A percentile compares a stretch with the other conserved stretches of the same genome.
phyloP scores from a whole-genome alignment of 2,797 vertebrate species.

The Sebastes dallii region DNA sequence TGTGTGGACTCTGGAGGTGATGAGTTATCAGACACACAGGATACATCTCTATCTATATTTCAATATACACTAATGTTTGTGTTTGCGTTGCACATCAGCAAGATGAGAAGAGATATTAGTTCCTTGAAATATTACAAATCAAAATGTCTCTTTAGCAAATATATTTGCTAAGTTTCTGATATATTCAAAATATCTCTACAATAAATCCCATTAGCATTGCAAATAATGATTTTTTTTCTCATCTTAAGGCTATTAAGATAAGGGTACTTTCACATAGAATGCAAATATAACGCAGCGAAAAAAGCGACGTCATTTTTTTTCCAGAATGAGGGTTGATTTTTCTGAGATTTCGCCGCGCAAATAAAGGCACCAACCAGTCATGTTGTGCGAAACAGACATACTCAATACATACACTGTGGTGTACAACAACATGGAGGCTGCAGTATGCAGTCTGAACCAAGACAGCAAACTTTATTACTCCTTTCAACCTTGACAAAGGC shows the following conservation, averaged over 20 bases:
- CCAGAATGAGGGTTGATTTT: no score
- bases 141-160: background rate
- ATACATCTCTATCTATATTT: slow-evolving; percentile 31
- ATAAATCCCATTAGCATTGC: background rate
- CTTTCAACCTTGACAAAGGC: no score
- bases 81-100: background rate
- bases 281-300: accelerated
- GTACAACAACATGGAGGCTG: no score
- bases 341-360: accelerated
- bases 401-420: no score
- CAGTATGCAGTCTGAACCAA: no score
- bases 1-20: slow-evolving; percentile 26
- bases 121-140: background rate
- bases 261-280: no score
- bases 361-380: no score
- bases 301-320: accelerated
- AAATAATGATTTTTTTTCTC: background rate
- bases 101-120: background rate
- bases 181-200: background rate
- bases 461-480: no score
- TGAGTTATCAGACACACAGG: slow-evolving; percentile 24
- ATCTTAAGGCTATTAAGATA: no score
- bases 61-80: slow-evolving; percentile 31
- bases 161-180: background rate
- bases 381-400: accelerated